A percentile compares a stretch with the other conserved stretches of the same genome.
These are phyloP conservation scores for Drosophila anomalata DNA, from an alignment of 2,888 invertebrate genomes.

Conservation along the genomic window DNA sequence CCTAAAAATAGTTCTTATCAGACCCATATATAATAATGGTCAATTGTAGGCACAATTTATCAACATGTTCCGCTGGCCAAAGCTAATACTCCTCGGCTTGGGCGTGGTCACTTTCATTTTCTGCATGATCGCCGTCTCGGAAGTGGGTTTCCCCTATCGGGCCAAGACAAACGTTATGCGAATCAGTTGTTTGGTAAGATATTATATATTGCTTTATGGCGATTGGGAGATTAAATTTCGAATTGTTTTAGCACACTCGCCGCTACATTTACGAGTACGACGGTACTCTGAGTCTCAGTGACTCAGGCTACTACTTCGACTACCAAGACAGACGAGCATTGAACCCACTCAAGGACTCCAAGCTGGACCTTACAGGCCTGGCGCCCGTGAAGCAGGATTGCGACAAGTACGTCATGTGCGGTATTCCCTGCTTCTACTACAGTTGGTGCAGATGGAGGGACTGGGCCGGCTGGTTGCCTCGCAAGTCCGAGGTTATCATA, in stretches of 20 bases:
- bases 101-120: slow-evolving; percentile 69
- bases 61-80: slow-evolving; percentile 80
- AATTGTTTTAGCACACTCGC: slow-evolving; percentile 82
- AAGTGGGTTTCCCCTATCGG: slow-evolving; percentile 86
- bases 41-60: slow-evolving; percentile 65
- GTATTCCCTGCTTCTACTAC: slow-evolving; percentile 74
- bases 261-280: slow-evolving; percentile 82
- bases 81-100: slow-evolving; percentile 79
- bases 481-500: slow-evolving; percentile 49
- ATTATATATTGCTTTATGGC: neutral
- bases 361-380: slow-evolving; percentile 59
- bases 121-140: slow-evolving; percentile 83
- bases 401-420: slow-evolving; percentile 72
- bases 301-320: slow-evolving; percentile 84
- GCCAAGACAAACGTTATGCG: slow-evolving; percentile 84
- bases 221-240: neutral
- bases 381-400: slow-evolving; percentile 59
- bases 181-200: slow-evolving; percentile 83
- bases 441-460: slow-evolving; percentile 53
- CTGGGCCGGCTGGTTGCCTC: slow-evolving; percentile 67
- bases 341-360: slow-evolving; percentile 42
- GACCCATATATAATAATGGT: slow-evolving; percentile 62
- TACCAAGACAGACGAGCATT: slow-evolving; percentile 82
- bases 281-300: slow-evolving; percentile 75
- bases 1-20: slow-evolving; percentile 66